A percentile compares a stretch with the other conserved stretches of the same genome.
These are phyloP conservation scores for Caenorhabditis virilis DNA, from an alignment of 2,888 invertebrate species.

Conservation along the genomic window DNA sequence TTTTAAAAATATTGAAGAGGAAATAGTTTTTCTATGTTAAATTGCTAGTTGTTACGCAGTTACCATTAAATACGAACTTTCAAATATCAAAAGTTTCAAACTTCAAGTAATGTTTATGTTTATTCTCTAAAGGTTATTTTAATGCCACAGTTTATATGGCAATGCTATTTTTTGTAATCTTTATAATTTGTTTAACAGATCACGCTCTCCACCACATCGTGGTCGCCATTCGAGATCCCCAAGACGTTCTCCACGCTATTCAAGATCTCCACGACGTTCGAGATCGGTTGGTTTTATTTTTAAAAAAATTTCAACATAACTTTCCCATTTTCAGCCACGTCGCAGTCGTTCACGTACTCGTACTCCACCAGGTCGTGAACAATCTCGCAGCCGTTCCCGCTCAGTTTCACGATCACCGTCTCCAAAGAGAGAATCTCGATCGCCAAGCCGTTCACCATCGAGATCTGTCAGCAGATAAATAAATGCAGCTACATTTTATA, in stretches of 20 bases:
- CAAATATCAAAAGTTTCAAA: background rate
- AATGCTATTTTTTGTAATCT: too few species aligned
- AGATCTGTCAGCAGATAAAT: too few species aligned
- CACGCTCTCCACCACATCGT: background rate
- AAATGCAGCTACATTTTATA: too few species aligned
- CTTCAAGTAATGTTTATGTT: background rate
- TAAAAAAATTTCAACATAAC: background rate
- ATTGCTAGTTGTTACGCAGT: background rate
- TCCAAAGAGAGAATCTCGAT: background rate
- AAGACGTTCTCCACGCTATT: background rate
- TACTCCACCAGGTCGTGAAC: conserved; percentile 27
- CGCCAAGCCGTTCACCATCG: too few species aligned
- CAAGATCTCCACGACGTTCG: background rate
- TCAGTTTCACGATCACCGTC: conserved; percentile 1
- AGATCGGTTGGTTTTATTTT: conserved; percentile 1
- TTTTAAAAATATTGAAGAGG: too few species aligned
- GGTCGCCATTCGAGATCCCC: conserved; percentile 11
- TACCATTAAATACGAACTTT: background rate
- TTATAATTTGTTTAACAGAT: too few species aligned
- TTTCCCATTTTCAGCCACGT: conserved; percentile 25
- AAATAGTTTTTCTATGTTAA: background rate
- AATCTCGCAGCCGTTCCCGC: background rate
- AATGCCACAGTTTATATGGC: background rate
- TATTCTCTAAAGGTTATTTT: background rate
- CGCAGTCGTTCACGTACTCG: conserved; percentile 35